These are phyloP conservation scores for Holcopasites calliopsidis DNA, from an alignment of 1,140 invertebrate genomes.

Conservation along the genomic window DNA sequence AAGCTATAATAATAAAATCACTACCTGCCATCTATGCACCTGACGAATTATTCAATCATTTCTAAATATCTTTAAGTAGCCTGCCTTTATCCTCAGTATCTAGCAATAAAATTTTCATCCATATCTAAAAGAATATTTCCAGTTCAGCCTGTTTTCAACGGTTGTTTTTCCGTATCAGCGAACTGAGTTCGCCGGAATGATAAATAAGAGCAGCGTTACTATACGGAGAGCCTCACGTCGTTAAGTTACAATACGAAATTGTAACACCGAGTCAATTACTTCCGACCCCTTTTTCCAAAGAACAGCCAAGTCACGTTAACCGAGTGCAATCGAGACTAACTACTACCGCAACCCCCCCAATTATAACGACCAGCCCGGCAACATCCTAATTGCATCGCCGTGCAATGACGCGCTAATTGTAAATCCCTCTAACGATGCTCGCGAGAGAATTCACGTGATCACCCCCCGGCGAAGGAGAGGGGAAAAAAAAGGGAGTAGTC, in stretches of 20 bases:
- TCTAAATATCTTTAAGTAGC: too few species aligned
- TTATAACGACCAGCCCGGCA: conserved; percentile 31
- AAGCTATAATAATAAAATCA: too few species aligned
- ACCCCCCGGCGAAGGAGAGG: not conserved
- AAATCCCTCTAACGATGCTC: conserved; percentile 45
- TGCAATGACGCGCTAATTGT: conserved; percentile 42
- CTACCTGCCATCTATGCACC: too few species aligned
- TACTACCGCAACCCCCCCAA: conserved; percentile 10
- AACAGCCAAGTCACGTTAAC: not conserved
- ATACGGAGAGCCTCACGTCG: not conserved
- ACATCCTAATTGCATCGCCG: conserved; percentile 36
- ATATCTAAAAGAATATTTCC: too few species aligned
- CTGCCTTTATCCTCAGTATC: too few species aligned
- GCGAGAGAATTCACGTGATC: conserved; percentile 34
- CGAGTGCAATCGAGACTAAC: conserved; percentile 14
- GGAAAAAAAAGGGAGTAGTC: conserved; percentile 1
- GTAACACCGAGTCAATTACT: not conserved
- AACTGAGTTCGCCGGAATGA: too few species aligned
- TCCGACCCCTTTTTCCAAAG: not conserved
- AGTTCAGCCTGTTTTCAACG: too few species aligned
- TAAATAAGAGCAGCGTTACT: not conserved
- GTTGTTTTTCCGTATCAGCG: too few species aligned
- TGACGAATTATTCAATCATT: too few species aligned
- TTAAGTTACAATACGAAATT: not conserved
- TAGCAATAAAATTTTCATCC: too few species aligned